Evolutionary conservation across 2,113 vertebrate species (phyloP).

Genomic region (Delphinus delphis): DNA sequence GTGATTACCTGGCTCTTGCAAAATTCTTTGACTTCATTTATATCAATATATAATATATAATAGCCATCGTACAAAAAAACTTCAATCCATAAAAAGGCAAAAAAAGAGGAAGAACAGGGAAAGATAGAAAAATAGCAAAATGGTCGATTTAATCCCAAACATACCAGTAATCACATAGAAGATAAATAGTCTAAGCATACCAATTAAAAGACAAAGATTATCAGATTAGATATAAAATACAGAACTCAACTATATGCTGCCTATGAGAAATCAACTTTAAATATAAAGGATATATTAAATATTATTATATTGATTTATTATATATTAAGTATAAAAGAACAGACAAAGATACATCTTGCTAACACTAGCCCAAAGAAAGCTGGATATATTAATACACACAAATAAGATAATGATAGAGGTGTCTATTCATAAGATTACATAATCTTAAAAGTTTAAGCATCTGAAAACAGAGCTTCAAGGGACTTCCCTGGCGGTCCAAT

Average conservation of each 20-base stretch:
- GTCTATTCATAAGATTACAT: not conserved
- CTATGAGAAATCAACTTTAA: not conserved
- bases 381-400: not conserved
- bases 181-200: not conserved
- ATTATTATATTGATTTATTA: not conserved
- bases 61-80: not conserved
- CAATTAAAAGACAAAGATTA: not conserved
- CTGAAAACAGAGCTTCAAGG: not conserved
- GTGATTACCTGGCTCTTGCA: not conserved
- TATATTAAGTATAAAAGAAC: not conserved
- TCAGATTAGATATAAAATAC: not conserved
- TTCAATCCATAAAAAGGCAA: not conserved
- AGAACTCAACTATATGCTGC: not conserved
- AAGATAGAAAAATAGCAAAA: not conserved
- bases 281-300: not conserved
- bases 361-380: not conserved
- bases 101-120: not conserved
- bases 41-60: not conserved
- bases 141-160: not conserved
- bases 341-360: not conserved
- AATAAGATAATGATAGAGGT: not conserved
- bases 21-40: not conserved
- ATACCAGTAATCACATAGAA: not conserved
- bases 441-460: not conserved
- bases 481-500: too few species aligned